Conservation (phyloP, 2,888 invertebrate species). For the Erebia epiphron region DNA sequence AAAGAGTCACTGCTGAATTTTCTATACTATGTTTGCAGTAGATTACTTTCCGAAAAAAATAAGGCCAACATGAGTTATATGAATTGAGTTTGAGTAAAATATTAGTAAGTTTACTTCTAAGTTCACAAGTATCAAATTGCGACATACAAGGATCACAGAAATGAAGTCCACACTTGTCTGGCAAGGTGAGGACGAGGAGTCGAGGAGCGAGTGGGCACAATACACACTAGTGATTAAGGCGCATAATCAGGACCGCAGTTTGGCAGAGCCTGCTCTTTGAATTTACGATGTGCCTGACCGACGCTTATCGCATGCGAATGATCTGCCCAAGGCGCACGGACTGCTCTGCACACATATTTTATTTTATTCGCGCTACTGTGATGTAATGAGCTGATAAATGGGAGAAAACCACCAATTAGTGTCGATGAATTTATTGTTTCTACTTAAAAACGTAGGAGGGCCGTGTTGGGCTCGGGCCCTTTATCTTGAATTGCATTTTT, state of each 20-base stretch:
- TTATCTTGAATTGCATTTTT: slow-evolving; percentile 78
- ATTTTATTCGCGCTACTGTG: slow-evolving; percentile 84
- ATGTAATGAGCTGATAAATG: slow-evolving; percentile 84
- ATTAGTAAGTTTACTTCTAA: background rate
- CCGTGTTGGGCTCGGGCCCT: slow-evolving; percentile 58
- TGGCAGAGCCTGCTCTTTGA: slow-evolving; percentile 78
- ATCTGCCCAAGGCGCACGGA: slow-evolving; percentile 80
- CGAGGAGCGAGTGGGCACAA: slow-evolving; percentile 22
- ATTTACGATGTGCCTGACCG: slow-evolving; percentile 83
- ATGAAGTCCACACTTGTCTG: slow-evolving; percentile 3
- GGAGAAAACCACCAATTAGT: slow-evolving; percentile 84
- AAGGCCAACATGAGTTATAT: too few relatives aligned
- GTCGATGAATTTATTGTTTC: slow-evolving; percentile 84
- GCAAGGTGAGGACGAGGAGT: slow-evolving; percentile 12
- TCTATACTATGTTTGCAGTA: too few relatives aligned
- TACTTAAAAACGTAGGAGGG: slow-evolving; percentile 82
- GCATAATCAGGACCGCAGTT: slow-evolving; percentile 81
- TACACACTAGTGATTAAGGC: slow-evolving; percentile 74
- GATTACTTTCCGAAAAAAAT: too few relatives aligned
- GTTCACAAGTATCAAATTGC: background rate
- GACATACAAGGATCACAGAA: slow-evolving; percentile 8
- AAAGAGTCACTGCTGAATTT: too few relatives aligned
- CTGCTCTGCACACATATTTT: slow-evolving; percentile 80
- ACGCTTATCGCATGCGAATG: slow-evolving; percentile 82
- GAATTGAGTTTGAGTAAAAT: too few relatives aligned